Base-by-base conservation (phyloP, 2,113 vertebrate species). In the Petrocephalus microphthalmus region DNA sequence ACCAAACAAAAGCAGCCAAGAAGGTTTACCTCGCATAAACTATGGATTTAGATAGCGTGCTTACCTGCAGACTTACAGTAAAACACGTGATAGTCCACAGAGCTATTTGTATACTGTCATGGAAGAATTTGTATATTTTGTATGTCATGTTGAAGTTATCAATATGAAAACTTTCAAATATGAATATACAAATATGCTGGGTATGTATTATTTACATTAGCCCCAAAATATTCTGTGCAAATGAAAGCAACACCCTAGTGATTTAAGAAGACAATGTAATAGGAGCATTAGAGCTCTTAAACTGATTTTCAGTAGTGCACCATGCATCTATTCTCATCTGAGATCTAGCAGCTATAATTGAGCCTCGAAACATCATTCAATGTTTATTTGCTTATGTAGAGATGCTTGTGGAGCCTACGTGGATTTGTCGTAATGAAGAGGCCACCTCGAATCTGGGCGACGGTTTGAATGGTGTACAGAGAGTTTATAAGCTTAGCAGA, bases 131-230 rank as follows among this genome's bases (percentile, higher is more conserved):
- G 71, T 78, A 78, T 78, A 42, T 78, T 78, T 78, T 78, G 71
- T 37, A 37, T 78, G 71, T 42, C 71, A 78, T 78, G 71, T 42
- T 78, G 33, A 78, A 78, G 71, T 74, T 74, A 74, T 33, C 67
- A 74, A 74, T 37, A 74, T 74, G 67, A 71, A 71, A 71, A 71
- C 67, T 71, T 71, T 71, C 25, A 82, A 82, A 82, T 82, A 82
- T 82, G 78, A 82, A 82, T 82, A n/a, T 82, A 42, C 45, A 47
- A 42, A 82, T 47, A 82, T 19, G 7, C 37, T 47, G 42, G 19
- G 81, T 83, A 49, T 83, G 22, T 49, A 49, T 49, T 49, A 83
- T 49, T 83, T 83, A 83, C 37, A 49, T 49, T 6, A 13, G 7
- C 81, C 81, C 7, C 81, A 83, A 49, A 11, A 7, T 13, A 49